These are phyloP conservation scores for Lasioglossum calceatum DNA, from an alignment of 2,888 invertebrate genomes.

Conservation along the genomic window DNA sequence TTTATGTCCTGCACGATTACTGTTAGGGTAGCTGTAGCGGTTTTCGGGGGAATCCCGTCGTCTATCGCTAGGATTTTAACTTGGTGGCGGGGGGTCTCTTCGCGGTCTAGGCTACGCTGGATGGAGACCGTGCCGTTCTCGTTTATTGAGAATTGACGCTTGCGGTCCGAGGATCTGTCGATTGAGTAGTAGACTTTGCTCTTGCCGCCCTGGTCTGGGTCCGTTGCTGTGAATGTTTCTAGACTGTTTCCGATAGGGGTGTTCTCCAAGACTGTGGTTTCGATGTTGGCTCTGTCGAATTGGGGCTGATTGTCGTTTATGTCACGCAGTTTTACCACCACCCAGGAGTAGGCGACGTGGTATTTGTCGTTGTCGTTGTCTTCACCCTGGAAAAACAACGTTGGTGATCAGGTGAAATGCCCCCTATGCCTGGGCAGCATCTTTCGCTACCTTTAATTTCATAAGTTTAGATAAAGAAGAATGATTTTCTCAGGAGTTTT, in stretches of 20 bases:
- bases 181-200: conserved; percentile 96
- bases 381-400: conserved; percentile 88
- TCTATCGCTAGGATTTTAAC: conserved; percentile 97
- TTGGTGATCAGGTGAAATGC: neutral
- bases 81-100: conserved; percentile 97
- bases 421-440: no score
- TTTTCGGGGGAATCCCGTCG: conserved; percentile 96
- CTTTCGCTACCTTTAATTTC: no score
- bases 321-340: conserved; percentile 96
- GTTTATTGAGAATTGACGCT: conserved; percentile 96
- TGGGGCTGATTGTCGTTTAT: conserved; percentile 99
- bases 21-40: conserved; percentile 96
- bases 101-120: conserved; percentile 95
- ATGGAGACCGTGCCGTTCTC: conserved; percentile 98
- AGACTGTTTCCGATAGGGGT: conserved; percentile 95
- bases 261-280: conserved; percentile 96
- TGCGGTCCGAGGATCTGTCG: conserved; percentile 95
- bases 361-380: conserved; percentile 98
- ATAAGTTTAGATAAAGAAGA: no score
- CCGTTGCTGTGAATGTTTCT: conserved; percentile 97
- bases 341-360: conserved; percentile 98
- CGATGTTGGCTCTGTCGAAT: conserved; percentile 97
- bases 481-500: no score
- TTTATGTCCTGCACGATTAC: conserved; percentile 98
- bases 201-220: conserved; percentile 97